A percentile compares a stretch with the other conserved stretches of the same genome.
Conservation (phyloP, 2,797 vertebrate species). For the Morus bassanus region DNA sequence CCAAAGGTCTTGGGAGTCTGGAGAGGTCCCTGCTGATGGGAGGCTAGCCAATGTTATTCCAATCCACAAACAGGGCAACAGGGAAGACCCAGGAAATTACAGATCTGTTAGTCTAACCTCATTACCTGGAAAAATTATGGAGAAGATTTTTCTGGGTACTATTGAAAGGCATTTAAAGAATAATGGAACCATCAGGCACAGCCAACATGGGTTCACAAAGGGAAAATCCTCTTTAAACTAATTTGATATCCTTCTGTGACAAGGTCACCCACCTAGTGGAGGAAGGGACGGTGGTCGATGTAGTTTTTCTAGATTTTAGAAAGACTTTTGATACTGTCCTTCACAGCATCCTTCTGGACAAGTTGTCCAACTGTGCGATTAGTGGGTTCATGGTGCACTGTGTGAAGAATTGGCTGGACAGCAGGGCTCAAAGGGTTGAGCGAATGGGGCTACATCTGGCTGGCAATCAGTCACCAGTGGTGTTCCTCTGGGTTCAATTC, state of each 20-base stretch:
- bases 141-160: neutral
- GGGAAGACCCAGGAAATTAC: neutral
- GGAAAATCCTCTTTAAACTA: too few relatives aligned
- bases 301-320: neutral
- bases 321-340: too few relatives aligned
- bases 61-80: neutral
- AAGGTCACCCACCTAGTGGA: neutral
- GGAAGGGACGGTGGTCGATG: too few relatives aligned
- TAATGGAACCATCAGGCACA: neutral
- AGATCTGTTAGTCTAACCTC: neutral
- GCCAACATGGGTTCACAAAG: neutral
- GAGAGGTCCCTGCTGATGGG: neutral
- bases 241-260: neutral
- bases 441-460: too few relatives aligned
- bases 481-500: neutral
- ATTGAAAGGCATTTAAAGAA: neutral
- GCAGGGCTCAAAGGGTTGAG: too few relatives aligned
- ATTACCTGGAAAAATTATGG: neutral
- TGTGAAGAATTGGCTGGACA: too few relatives aligned
- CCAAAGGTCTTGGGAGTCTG: neutral
- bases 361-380: too few relatives aligned
- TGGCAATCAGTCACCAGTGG: fast-evolving
- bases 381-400: too few relatives aligned
- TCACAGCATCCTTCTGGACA: too few relatives aligned
- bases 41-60: neutral